Evolutionary conservation across 2,888 invertebrate genomes (phyloP), one percentile per base, ranked within the genome.

Genomic region (Lasioglossum leucozonium): DNA sequence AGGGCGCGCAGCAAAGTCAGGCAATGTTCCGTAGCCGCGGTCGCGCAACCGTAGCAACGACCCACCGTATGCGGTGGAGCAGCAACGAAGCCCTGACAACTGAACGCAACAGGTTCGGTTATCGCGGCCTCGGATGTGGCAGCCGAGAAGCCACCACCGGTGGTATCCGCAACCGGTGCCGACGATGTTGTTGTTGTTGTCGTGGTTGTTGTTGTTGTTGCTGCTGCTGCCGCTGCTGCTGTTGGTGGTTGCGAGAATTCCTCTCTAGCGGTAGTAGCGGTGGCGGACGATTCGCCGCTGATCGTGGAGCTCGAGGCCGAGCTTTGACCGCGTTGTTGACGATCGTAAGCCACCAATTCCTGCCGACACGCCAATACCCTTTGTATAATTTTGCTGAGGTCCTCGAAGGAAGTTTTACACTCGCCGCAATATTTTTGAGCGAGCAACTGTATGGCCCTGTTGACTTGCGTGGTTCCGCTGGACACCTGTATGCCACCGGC

Each of bases 361-460:
- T 98, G 97, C 40, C 98, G 96, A 93, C 98, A 99, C 0, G 99
- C 99, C 88, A 99, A 96, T 37, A 99, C 99, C 94, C 98, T 97
- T 96, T 99, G 97, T 90, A 98, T 98, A 87, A 98, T 97, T 95
- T 98, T 98, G 93, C 97, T 99, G 2, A 99, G 96, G 93, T 99
- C 99, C 93, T 99, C 99, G 95, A 99, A 99, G 11, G 98, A 98
- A 8, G 97, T 97, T 94, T 98, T 98, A 94, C 99, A 99, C 92
- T 99, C 99, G 72, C 97, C 97, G 94, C 99, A 99, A 95, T 99
- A 99, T 94, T 98, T 98, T 95, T 99, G 98, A 3, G 99, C 99
- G 65, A 99, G 96, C 89, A 98, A 97, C 94, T 99, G 99, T 91
- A 99, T 99, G 76, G 98, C 98, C 94, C 98, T 97, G 95, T 99